Conservation (phyloP, 2,797 vertebrate genomes). For the Phoxinus dragarum region DNA sequence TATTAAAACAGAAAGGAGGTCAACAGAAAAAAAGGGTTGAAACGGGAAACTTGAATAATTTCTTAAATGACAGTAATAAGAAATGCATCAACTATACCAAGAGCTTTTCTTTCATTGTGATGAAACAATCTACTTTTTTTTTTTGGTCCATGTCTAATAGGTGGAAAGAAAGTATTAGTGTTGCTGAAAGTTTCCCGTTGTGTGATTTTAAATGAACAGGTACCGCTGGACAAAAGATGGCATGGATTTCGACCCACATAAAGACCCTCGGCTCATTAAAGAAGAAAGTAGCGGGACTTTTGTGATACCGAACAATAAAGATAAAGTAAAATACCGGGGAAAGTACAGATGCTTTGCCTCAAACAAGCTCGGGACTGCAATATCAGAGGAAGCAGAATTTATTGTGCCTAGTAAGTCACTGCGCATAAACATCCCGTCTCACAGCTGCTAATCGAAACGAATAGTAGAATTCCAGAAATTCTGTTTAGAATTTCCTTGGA, state of each 20-base stretch:
- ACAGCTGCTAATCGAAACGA: background rate
- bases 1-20: background rate
- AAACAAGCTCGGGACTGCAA: conserved; percentile 87
- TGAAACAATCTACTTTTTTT: background rate
- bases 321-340: conserved; percentile 82
- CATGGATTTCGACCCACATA: conserved; percentile 76
- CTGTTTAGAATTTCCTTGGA: background rate
- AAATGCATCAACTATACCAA: background rate
- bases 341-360: conserved; percentile 90
- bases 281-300: conserved; percentile 82
- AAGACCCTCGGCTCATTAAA: conserved; percentile 70
- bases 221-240: conserved; percentile 92
- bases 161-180: background rate
- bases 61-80: background rate
- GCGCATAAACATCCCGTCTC: background rate
- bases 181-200: background rate
- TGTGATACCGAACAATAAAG: conserved; percentile 80
- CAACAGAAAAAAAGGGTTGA: background rate
- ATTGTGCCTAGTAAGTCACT: conserved; percentile 84
- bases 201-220: conserved; percentile 69
- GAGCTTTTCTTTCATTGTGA: background rate
- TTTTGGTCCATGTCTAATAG: no score
- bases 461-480: background rate
- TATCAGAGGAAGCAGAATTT: conserved; percentile 89
- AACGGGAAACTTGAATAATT: background rate